These are phyloP conservation scores for Andrena trimmerana DNA, from an alignment of 2,888 invertebrate genomes.

Conservation along the genomic window DNA sequence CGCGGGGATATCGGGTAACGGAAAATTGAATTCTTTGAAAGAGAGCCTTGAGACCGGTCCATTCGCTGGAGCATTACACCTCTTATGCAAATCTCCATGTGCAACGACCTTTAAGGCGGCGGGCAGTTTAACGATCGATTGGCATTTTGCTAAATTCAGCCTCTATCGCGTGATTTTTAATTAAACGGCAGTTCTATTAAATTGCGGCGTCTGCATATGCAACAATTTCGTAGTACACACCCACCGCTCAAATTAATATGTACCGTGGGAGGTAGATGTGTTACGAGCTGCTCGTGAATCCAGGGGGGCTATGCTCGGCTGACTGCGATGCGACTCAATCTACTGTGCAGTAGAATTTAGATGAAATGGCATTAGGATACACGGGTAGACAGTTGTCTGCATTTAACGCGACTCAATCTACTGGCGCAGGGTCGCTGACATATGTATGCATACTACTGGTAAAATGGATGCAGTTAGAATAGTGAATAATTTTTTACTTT, in stretches of 20 bases:
- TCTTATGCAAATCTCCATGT: conserved; percentile 58
- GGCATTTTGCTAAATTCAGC: conserved; percentile 4
- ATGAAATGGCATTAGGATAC: background rate
- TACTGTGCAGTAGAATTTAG: conserved; percentile 20
- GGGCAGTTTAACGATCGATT: conserved; percentile 7
- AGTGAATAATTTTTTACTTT: too few species aligned
- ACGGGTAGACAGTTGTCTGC: background rate
- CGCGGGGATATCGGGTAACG: conserved; percentile 50
- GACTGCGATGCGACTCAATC: conserved; percentile 14
- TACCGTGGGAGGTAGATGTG: background rate
- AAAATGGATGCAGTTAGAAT: too few species aligned
- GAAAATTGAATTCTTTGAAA: conserved; percentile 65
- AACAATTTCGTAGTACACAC: background rate
- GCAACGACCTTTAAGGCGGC: conserved; percentile 46
- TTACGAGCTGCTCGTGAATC: background rate
- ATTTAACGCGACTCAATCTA: conserved; percentile 9
- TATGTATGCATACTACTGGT: background rate
- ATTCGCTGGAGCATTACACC: conserved; percentile 37
- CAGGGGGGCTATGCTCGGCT: background rate
- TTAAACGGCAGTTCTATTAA: background rate
- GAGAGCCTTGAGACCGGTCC: conserved; percentile 38
- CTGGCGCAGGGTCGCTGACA: background rate
- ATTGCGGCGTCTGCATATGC: background rate
- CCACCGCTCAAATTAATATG: background rate
- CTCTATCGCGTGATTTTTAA: background rate